Evolutionary conservation across 2,113 vertebrate genomes (phyloP).

Genomic region (Otis tarda): DNA sequence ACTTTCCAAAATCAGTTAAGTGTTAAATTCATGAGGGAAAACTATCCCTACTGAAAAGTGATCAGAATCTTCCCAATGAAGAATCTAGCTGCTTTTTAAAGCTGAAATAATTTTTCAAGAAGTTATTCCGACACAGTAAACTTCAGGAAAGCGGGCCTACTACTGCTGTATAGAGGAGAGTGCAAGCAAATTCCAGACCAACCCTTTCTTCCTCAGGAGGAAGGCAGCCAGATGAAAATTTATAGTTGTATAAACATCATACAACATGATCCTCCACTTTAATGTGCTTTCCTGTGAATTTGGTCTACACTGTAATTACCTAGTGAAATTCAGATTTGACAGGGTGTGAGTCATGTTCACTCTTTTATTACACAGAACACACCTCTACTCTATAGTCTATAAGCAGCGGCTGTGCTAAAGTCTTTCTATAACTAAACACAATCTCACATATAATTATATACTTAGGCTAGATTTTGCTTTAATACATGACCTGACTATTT

Average conservation of each 20-base stretch:
- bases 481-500: background rate
- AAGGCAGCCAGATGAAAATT: background rate
- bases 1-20: background rate
- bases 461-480: background rate
- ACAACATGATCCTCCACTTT: background rate
- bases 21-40: background rate
- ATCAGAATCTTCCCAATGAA: background rate
- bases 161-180: background rate
- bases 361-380: background rate
- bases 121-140: background rate
- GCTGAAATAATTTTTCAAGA: background rate
- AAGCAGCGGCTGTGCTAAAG: background rate
- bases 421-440: background rate
- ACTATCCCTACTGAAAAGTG: background rate
- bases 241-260: background rate
- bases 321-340: background rate
- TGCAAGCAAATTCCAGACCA: background rate
- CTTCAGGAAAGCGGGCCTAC: background rate
- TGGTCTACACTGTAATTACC: background rate
- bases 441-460: accelerated
- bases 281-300: accelerated
- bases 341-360: background rate
- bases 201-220: background rate
- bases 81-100: background rate
- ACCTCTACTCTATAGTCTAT: no score